Evolutionary conservation across 2,797 vertebrate genomes (phyloP).

Genomic region (Myiotriccus ornatus): DNA sequence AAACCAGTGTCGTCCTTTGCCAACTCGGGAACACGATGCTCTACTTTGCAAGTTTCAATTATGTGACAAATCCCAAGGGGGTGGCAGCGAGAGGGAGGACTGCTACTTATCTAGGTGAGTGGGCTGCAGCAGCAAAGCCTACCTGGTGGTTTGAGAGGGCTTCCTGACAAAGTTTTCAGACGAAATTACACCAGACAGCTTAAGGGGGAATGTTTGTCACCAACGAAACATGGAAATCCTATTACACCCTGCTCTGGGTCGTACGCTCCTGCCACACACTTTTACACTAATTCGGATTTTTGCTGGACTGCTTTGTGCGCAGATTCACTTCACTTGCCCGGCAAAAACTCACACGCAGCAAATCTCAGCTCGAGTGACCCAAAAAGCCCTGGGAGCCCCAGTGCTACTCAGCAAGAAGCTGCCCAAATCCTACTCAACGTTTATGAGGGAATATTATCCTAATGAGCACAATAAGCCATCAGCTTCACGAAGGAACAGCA

Average conservation of each 20-base stretch:
- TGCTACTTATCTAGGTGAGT: not conserved
- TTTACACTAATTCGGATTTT: not conserved
- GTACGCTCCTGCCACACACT: not conserved
- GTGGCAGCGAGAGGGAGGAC: not conserved
- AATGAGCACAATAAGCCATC: not conserved
- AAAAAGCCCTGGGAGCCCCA: not conserved
- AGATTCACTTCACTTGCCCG: not conserved
- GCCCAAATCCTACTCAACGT: not conserved
- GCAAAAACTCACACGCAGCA: not conserved
- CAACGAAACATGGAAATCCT: not conserved
- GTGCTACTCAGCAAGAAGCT: not conserved
- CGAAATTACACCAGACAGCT: not conserved
- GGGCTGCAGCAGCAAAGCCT: not conserved
- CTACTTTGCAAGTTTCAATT: not conserved
- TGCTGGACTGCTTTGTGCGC: not conserved
- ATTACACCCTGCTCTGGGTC: not conserved
- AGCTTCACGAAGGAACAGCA: not conserved
- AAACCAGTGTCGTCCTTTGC: accelerated
- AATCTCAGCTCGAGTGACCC: not conserved
- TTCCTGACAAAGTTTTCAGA: not conserved
- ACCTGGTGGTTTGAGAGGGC: not conserved
- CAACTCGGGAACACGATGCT: not conserved
- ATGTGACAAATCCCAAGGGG: not conserved
- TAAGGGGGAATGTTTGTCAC: not conserved
- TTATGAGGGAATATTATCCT: not conserved